Conservation (phyloP, 2,888 invertebrate genomes). For the Caenorhabditis sp. region DNA sequence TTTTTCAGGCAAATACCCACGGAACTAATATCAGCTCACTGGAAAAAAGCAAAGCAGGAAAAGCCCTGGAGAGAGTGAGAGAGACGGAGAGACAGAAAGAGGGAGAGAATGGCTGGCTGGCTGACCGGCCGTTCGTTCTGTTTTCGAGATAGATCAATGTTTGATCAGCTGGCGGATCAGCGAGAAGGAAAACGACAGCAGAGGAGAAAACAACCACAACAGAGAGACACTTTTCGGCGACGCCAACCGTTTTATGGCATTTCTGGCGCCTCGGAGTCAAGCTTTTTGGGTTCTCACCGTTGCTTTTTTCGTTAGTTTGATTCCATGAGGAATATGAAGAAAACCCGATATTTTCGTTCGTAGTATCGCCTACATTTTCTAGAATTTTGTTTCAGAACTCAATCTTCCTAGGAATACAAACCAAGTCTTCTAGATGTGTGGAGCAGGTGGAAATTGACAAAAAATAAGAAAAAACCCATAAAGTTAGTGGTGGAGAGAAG, state of each 20-base stretch:
- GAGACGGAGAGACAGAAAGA: constrained; percentile 12
- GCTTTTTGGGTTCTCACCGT: background rate
- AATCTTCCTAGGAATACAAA: background rate
- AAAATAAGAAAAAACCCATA: too few relatives aligned
- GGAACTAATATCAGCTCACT: constrained; percentile 10
- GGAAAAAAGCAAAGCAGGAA: too few relatives aligned
- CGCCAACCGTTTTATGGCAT: constrained; percentile 2
- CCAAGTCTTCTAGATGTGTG: background rate
- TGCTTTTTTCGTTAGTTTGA: background rate
- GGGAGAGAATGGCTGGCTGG: constrained; percentile 11
- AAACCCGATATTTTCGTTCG: background rate
- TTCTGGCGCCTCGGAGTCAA: background rate
- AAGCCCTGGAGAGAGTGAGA: too few relatives aligned
- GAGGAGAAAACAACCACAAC: constrained; percentile 35
- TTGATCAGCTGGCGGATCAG: constrained; percentile 62
- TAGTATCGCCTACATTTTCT: background rate
- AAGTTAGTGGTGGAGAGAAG: constrained; percentile 26
- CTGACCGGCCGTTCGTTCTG: constrained; percentile 51
- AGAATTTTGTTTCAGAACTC: background rate
- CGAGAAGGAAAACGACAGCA: constrained; percentile 16
- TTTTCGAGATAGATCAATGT: constrained; percentile 58
- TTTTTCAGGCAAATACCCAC: constrained; percentile 32
- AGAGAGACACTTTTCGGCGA: constrained; percentile 19
- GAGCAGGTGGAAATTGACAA: background rate
- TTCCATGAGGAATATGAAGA: background rate